Conservation (phyloP, 1,140 invertebrate genomes). For the Drosophila arawakana region DNA sequence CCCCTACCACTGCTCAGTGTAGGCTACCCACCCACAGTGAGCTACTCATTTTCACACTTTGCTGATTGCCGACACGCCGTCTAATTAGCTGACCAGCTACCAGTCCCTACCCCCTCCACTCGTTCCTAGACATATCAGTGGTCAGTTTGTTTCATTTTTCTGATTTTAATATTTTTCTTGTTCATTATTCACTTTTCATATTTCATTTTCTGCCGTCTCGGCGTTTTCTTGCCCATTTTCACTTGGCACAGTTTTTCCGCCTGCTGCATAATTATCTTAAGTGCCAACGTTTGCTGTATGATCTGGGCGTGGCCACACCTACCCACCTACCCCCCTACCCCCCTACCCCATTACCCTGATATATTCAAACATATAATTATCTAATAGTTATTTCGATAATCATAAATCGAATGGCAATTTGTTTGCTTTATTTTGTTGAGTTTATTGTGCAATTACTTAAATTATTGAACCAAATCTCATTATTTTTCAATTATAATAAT, state of each 20-base stretch:
- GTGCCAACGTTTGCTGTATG: constrained; percentile 20
- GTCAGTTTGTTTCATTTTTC: constrained; percentile 24
- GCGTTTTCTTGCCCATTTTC: constrained; percentile 52
- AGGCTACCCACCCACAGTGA: constrained; percentile 22
- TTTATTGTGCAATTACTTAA: too few species aligned
- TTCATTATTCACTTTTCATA: constrained; percentile 31
- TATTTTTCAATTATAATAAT: too few species aligned
- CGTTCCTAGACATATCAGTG: not conserved
- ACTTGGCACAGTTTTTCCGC: constrained; percentile 48
- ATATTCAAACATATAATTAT: too few species aligned
- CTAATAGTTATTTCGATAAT: not conserved
- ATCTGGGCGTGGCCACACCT: constrained; percentile 1
- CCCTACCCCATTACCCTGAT: not conserved
- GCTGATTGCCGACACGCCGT: constrained; percentile 64
- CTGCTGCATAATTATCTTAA: constrained; percentile 40
- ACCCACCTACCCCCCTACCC: too few species aligned
- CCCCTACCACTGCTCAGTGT: not conserved
- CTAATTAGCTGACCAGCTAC: constrained; percentile 51
- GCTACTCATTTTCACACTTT: constrained; percentile 67
- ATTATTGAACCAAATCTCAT: too few species aligned
- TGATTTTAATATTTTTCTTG: constrained; percentile 5
- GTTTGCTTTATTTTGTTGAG: too few species aligned
- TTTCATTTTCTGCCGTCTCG: constrained; percentile 28
- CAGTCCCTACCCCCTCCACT: not conserved
- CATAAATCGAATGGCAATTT: not conserved